Base-by-base conservation (phyloP, 2,888 invertebrate genomes). In the Gymnoscelis rufifasciata region DNA sequence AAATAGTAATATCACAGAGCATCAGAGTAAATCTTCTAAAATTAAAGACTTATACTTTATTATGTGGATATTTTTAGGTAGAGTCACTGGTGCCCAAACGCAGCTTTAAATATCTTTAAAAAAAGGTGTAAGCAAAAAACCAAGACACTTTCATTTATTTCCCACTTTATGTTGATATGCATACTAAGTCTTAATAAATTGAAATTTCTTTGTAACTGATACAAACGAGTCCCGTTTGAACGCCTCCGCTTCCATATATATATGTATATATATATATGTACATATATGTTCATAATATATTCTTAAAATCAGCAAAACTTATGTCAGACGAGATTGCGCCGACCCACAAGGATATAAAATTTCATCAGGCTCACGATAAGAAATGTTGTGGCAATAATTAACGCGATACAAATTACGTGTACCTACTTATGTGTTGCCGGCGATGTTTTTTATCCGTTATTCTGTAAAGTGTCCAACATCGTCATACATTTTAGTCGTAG, bases 371-470 rank as follows among this genome's bases (percentile, higher is more conserved):
- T 40, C 52, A 51, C 56, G 68, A 71, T 71, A 69, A 70, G 63
- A 59, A 52, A 54, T 56, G 62, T 66, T 63, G 62, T 59, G 57
- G 60, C 59, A 64, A 65, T 70, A 67, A 71, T 69, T 69, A 71
- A 68, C 59, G 52, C 56, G 55, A 62, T 65, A 70, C 66, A 68
- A 68, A 73, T 68, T 66, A 67, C 69, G 66, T 62, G 63, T 62
- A 62, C 62, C 62, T n/a, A 57, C 59, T 62, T 61, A 57, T 65
- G 61, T 61, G 54, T 33, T 23, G 28, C 35, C 28, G 36, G 19
- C 19, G 5, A 19, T 19, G 3, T 5, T 2, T 19, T 3, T 19
- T 3, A 19, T 19, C 5, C 5, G 19, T 2, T 19, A 19, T 19
- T 19, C 19, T 19, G 5, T 5, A 19, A 5, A 19, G 5, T 19